These are phyloP conservation scores for Dallia pectoralis DNA, from an alignment of 2,797 vertebrate genomes.

Conservation along the genomic window DNA sequence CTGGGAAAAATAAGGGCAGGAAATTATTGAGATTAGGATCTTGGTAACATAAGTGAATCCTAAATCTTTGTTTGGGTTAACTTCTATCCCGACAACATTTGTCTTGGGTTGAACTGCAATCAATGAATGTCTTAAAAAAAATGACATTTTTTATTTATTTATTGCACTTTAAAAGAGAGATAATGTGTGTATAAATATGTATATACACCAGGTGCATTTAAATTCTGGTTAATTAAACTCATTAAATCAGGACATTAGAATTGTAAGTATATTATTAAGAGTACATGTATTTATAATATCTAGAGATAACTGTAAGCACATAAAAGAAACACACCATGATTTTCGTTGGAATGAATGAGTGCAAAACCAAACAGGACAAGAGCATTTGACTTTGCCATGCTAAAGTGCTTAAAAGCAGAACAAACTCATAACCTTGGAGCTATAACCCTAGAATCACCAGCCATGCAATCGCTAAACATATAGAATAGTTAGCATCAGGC, in stretches of 20 bases:
- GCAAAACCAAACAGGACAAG: constrained; percentile 13
- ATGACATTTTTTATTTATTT: neutral
- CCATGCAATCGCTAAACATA: neutral
- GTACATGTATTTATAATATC: neutral
- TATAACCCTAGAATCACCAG: neutral
- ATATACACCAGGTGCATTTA: constrained; percentile 31
- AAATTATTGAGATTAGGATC: neutral
- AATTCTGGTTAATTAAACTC: neutral
- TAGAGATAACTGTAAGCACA: constrained; percentile 5
- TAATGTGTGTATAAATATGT: constrained; percentile 6
- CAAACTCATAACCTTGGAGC: neutral
- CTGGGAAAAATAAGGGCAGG: no score
- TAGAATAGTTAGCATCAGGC: constrained; percentile 1
- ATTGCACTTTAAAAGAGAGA: constrained; percentile 23
- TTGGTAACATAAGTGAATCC: constrained; percentile 8
- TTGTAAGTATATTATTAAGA: constrained; percentile 17
- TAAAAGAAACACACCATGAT: constrained; percentile 14
- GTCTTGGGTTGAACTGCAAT: constrained; percentile 16
- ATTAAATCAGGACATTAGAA: constrained; percentile 16
- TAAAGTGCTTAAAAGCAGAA: constrained; percentile 17
- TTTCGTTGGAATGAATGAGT: neutral
- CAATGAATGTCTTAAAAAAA: constrained; percentile 3
- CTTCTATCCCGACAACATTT: neutral
- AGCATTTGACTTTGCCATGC: constrained; percentile 41
- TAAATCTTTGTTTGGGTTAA: constrained; percentile 16